These are phyloP conservation scores for Zygogramma bicolorata DNA, from an alignment of 2,888 invertebrate species.

Conservation along the genomic window DNA sequence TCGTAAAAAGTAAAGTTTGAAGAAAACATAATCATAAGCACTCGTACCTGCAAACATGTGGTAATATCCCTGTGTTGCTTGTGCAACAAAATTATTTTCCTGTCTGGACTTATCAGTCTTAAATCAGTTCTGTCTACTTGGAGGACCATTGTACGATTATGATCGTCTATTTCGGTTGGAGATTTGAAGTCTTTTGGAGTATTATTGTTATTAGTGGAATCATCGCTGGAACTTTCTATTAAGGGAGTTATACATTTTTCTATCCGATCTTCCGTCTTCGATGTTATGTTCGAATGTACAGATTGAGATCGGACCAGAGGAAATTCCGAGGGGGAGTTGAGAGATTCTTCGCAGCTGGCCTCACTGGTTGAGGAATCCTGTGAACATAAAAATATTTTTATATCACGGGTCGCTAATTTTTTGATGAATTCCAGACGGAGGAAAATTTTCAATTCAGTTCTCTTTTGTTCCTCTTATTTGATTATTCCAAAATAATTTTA, in stretches of 20 bases:
- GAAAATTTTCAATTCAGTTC: no score
- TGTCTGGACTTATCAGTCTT: conserved; percentile 91
- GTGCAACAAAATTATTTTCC: conserved; percentile 89
- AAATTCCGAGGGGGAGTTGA: conserved; percentile 24
- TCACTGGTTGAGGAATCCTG: conserved; percentile 54
- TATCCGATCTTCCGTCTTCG: neutral
- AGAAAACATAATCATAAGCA: no score
- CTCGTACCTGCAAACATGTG: conserved; percentile 82
- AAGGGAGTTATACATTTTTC: neutral
- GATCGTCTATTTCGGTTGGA: conserved; percentile 69
- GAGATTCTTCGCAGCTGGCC: conserved; percentile 44
- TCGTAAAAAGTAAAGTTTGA: no score
- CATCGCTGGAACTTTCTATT: conserved; percentile 19
- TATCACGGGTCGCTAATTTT: no score
- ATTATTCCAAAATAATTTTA: no score
- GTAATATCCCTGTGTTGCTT: conserved; percentile 90
- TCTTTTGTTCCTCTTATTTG: no score
- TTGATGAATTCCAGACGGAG: neutral
- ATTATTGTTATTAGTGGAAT: conserved; percentile 29
- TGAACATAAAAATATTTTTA: conserved; percentile 9
- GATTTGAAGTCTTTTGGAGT: conserved; percentile 24
- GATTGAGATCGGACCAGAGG: conserved; percentile 54
- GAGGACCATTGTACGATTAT: conserved; percentile 94
- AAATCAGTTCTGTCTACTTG: conserved; percentile 89
- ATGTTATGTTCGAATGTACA: conserved; percentile 47